Conservation (phyloP, 1,140 invertebrate species). For the Brachionus manjavacas region DNA sequence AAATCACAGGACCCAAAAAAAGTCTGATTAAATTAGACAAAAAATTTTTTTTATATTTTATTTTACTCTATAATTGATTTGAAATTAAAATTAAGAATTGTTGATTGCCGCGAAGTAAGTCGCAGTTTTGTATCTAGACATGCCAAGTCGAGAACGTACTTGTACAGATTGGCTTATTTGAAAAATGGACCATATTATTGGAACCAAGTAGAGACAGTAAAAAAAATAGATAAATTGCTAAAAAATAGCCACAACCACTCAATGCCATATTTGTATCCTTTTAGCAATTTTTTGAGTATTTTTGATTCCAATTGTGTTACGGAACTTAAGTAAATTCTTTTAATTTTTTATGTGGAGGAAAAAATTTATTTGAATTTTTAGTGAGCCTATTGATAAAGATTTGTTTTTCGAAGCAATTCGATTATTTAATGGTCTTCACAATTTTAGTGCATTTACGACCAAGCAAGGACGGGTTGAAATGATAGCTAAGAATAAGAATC, state of each 20-base stretch:
- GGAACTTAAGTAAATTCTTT: neutral
- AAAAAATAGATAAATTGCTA: conserved; percentile 1
- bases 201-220: neutral
- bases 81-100: neutral
- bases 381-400: conserved; percentile 16
- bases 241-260: neutral
- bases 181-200: conserved; percentile 22
- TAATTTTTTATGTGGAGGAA: neutral
- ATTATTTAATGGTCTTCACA: conserved; percentile 8
- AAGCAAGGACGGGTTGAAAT: conserved; percentile 35
- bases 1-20: neutral
- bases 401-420: conserved; percentile 21
- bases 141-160: conserved; percentile 34
- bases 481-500: neutral
- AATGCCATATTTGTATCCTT: conserved; percentile 5
- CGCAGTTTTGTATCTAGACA: conserved; percentile 25
- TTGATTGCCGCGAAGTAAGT: neutral
- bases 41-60: neutral
- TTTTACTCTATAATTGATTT: neutral
- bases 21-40: neutral
- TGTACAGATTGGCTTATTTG: conserved; percentile 13
- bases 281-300: neutral
- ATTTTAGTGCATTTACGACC: conserved; percentile 42
- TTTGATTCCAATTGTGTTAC: conserved; percentile 1
- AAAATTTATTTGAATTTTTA: neutral